phyloP scores from a whole-genome alignment of 2,113 vertebrate species.

The Seriola rivoliana region DNA sequence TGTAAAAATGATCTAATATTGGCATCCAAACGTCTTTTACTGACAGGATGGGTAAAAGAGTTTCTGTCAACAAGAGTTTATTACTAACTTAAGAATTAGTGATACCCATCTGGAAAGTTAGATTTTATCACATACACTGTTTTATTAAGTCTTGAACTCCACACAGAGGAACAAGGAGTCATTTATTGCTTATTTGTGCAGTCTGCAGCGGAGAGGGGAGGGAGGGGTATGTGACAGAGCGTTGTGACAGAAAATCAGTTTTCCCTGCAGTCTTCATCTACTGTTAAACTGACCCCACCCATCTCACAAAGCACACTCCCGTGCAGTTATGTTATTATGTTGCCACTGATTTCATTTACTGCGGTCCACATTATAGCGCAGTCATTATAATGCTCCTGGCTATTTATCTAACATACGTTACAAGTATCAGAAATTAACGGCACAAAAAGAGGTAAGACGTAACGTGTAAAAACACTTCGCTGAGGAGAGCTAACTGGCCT shows the following conservation, averaged over 20 bases:
- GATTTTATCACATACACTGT: background rate
- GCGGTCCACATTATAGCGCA: slow-evolving; percentile 1
- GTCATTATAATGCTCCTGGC: slow-evolving; percentile 10
- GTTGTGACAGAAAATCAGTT: slow-evolving; percentile 62
- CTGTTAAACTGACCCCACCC: slow-evolving; percentile 53
- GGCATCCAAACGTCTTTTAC: slow-evolving; percentile 33
- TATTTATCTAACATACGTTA: slow-evolving; percentile 41
- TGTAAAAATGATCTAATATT: background rate
- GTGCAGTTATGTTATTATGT: slow-evolving; percentile 18
- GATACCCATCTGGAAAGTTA: background rate
- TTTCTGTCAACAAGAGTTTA: slow-evolving; percentile 10
- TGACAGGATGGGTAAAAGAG: slow-evolving; percentile 16
- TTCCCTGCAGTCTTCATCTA: slow-evolving; percentile 41
- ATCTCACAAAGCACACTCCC: slow-evolving; percentile 11
- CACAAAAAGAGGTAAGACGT: slow-evolving; percentile 23
- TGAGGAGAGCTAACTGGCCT: background rate
- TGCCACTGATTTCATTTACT: slow-evolving; percentile 38
- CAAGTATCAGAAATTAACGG: background rate
- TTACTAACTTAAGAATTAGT: background rate
- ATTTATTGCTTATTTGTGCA: slow-evolving; percentile 15
- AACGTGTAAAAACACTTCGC: slow-evolving; percentile 28
- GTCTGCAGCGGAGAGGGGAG: slow-evolving; percentile 5
- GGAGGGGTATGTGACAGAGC: background rate
- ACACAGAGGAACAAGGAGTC: background rate
- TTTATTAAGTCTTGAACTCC: background rate